Evolutionary conservation across 92 coral and sea anemone genomes (phyloP).

Genomic region (Virgularia gustaviana): DNA sequence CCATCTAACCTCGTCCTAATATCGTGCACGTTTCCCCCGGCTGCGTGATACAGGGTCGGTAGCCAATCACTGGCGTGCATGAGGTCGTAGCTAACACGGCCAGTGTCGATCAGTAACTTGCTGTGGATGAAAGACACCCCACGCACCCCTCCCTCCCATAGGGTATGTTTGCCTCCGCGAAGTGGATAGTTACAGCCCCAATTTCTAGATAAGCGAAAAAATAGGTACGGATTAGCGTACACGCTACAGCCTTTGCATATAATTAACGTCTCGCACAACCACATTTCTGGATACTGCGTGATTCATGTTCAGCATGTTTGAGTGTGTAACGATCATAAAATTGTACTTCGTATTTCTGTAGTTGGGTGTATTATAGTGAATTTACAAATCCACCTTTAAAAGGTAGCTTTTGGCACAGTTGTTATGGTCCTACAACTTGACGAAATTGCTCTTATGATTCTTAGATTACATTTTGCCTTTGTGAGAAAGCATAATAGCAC

Average conservation of each 20-base stretch:
- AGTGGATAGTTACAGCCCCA: constrained; percentile 95
- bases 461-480: no score
- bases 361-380: no score
- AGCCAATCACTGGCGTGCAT: constrained; percentile 97
- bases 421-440: no score
- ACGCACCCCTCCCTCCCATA: constrained; percentile 99
- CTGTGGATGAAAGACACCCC: constrained; percentile 95
- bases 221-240: neutral
- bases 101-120: constrained; percentile 65
- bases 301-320: neutral
- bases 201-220: constrained; percentile 68
- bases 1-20: constrained; percentile 76
- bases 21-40: constrained; percentile 78
- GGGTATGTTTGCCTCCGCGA: constrained; percentile 89
- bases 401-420: no score
- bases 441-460: no score
- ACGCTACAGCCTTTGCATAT: neutral
- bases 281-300: neutral
- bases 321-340: neutral
- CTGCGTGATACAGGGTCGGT: constrained; percentile 93
- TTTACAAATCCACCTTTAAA: no score
- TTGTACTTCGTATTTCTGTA: neutral
- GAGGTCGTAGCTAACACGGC: constrained; percentile 79
- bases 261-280: neutral
- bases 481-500: no score